Evolutionary conservation across 2,797 vertebrate genomes (phyloP).

Genomic region (Chloroceryle amazona): DNA sequence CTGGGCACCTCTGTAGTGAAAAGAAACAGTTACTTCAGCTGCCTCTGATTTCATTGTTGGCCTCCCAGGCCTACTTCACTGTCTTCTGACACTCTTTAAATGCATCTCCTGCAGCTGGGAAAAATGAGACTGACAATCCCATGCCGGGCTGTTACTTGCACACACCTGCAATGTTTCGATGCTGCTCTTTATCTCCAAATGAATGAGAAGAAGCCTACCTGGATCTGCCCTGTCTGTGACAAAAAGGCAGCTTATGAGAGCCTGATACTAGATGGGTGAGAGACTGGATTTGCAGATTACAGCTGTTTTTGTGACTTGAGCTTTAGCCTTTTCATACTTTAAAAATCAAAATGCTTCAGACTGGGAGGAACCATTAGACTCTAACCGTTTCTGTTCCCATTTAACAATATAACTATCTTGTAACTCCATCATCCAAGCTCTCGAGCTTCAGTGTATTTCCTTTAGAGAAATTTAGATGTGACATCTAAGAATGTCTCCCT

Average conservation of each 20-base stretch:
- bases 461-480: neutral
- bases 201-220: conserved; percentile 98
- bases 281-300: neutral
- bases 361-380: neutral
- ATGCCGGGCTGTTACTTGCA: conserved; percentile 94
- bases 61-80: neutral
- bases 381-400: neutral
- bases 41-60: neutral
- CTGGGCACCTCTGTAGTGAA: neutral
- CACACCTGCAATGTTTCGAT: conserved; percentile 97
- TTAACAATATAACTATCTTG: too few relatives aligned
- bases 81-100: neutral
- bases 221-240: conserved; percentile 98
- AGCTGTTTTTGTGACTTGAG: neutral
- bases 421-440: neutral
- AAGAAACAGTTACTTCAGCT: neutral
- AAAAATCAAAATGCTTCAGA: neutral
- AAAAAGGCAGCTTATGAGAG: conserved; percentile 96
- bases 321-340: neutral
- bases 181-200: conserved; percentile 97
- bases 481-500: neutral
- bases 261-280: conserved; percentile 94
- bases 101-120: conserved; percentile 86
- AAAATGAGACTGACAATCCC: conserved; percentile 97
- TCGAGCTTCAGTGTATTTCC: neutral